phyloP scores from a whole-genome alignment of 2,888 invertebrate genomes.

The Geotrupes spiniger region DNA sequence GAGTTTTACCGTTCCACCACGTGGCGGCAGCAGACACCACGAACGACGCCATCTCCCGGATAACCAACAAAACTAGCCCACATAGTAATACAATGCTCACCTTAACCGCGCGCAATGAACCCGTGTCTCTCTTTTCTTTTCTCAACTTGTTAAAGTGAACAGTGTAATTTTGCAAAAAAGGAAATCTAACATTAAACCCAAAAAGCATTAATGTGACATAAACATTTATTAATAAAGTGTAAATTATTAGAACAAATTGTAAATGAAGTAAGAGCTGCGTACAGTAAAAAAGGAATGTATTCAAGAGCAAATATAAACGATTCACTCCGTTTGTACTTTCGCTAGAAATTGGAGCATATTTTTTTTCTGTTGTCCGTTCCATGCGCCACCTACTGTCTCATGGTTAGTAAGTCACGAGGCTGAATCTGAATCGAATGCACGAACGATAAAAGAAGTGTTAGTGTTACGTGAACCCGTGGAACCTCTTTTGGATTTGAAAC shows the following conservation, averaged over 20 bases:
- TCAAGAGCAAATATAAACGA: constrained; percentile 26
- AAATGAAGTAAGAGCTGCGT: constrained; percentile 35
- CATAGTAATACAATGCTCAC: constrained; percentile 40
- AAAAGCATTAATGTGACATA: constrained; percentile 52
- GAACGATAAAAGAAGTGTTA: constrained; percentile 10
- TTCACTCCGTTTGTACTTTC: constrained; percentile 27
- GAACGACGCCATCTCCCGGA: constrained; percentile 48
- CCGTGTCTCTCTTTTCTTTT: neutral
- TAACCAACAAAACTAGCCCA: constrained; percentile 49
- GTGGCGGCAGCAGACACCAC: constrained; percentile 49
- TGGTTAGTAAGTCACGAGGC: constrained; percentile 20
- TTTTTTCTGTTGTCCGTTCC: constrained; percentile 9
- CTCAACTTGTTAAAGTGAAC: constrained; percentile 15
- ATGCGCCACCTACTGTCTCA: constrained; percentile 19
- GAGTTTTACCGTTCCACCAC: constrained; percentile 48
- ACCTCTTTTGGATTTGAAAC: too few species aligned
- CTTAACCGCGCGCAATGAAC: constrained; percentile 31
- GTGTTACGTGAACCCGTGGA: neutral
- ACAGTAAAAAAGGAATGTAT: constrained; percentile 32
- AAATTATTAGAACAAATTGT: constrained; percentile 48
- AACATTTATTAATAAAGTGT: constrained; percentile 53
- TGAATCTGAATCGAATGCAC: constrained; percentile 6
- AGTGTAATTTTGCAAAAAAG: constrained; percentile 40
- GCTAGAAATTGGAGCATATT: constrained; percentile 27
- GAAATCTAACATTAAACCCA: constrained; percentile 52